Evolutionary conservation across 2,888 invertebrate species (phyloP), one percentile per base, ranked within the genome.

Genomic region (Ceramica pisi): DNA sequence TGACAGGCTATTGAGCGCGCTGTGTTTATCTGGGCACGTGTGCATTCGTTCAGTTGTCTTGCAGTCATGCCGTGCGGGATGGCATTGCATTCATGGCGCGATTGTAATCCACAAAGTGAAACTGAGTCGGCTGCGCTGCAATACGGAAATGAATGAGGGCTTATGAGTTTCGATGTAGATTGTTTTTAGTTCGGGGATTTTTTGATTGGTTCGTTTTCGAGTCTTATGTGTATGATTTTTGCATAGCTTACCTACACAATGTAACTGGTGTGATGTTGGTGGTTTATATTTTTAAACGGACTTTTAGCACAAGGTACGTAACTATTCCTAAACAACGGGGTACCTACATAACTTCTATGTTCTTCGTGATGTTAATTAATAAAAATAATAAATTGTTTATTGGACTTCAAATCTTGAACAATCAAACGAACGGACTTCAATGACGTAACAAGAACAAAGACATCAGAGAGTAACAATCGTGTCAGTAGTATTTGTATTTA

Each of bases 11-110:
- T 88, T 87, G 84, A 88, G 81, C 62, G 61, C 76, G 76, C 71
- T 75, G 78, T 82, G 88, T 86, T 89, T 88, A 90, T 88, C 89
- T 79, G 85, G 80, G 82, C 85, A 75, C 82, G 81, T 70, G 78
- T 85, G 88, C 87, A 88, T 85, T 83, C 84, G 86, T 86, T 44
- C 81, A 67, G 77, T 84, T 82, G 83, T 84, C 82, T 81, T 71
- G 21, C 68, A 71, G 69, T 56, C 73, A 78, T 51, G 26, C 71
- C 51, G 69, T 72, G 64, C 53, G 74, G 76, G 75, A 77, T 62
- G 71, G 64, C 56, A 62, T 74, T 68, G 70, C 86, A 75, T 79
- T 80, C 85, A 84, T 75, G 26, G 46, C 41, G 67, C 79, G 80
- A 85, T 84, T 81, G 79, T 80, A 80, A 84, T 86, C 78, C 71